These are phyloP conservation scores for Camponotus floridanus DNA, from an alignment of 1,140 invertebrate species.

Conservation along the genomic window DNA sequence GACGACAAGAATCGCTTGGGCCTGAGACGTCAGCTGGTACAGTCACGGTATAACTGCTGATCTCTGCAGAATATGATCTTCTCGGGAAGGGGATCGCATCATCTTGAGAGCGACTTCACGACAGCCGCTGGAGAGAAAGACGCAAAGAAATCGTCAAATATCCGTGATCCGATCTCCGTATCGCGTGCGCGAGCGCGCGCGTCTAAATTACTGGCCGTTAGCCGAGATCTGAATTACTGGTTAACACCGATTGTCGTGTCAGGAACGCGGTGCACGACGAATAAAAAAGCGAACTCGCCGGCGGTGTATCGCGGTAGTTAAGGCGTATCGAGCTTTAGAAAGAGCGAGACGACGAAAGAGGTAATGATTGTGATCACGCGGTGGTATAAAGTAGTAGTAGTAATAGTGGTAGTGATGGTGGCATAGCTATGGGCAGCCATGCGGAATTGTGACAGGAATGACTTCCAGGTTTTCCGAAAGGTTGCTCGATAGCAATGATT, in stretches of 20 bases:
- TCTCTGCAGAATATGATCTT: constrained; percentile 32
- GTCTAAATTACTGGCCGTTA: constrained; percentile 73
- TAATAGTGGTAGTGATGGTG: constrained; percentile 72
- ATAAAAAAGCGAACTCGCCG: constrained; percentile 63
- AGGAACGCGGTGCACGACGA: constrained; percentile 60
- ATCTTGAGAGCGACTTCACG: constrained; percentile 36
- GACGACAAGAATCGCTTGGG: constrained; percentile 10
- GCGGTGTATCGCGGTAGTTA: constrained; percentile 70
- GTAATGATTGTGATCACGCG: constrained; percentile 17
- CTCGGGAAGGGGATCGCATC: neutral
- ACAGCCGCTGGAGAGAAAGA: neutral
- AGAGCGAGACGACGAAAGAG: constrained; percentile 25
- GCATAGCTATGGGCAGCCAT: constrained; percentile 80
- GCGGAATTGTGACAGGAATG: constrained; percentile 76
- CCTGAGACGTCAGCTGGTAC: constrained; percentile 6
- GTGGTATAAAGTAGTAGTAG: constrained; percentile 62
- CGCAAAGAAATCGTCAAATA: constrained; percentile 62
- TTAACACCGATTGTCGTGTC: constrained; percentile 76
- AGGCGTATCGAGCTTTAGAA: constrained; percentile 44
- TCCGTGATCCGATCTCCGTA: constrained; percentile 52
- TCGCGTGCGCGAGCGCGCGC: constrained; percentile 54
- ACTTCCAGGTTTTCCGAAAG: constrained; percentile 74
- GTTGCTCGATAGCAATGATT: constrained; percentile 45
- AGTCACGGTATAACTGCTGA: constrained; percentile 36
- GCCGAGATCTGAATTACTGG: constrained; percentile 76